These are phyloP conservation scores for Oscheius sp. DNA, from an alignment of 2,888 invertebrate species.

Conservation along the genomic window DNA sequence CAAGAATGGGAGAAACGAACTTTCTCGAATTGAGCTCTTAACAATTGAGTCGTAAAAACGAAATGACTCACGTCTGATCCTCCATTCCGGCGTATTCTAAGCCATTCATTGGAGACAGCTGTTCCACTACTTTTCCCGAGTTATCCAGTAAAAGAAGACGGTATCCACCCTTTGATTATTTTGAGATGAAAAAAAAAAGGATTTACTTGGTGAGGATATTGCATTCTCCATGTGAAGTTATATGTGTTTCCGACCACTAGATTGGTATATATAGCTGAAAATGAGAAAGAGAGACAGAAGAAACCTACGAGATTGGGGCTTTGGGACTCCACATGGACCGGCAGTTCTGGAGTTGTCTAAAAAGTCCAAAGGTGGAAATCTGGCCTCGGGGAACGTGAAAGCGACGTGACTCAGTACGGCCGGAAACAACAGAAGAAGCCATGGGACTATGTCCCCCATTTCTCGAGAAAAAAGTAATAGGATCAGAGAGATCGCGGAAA, in stretches of 20 bases:
- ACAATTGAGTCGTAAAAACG: background rate
- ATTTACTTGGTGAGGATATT: slow-evolving; percentile 48
- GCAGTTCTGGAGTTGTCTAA: slow-evolving; percentile 61
- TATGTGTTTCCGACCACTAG: slow-evolving; percentile 43
- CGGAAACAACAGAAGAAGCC: background rate
- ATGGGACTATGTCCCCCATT: background rate
- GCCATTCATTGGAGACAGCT: slow-evolving; percentile 45
- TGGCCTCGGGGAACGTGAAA: slow-evolving; percentile 61
- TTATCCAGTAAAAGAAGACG: slow-evolving; percentile 53
- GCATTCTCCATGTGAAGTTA: slow-evolving; percentile 49
- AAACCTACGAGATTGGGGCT: slow-evolving; percentile 45
- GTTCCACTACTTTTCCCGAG: slow-evolving; percentile 50
- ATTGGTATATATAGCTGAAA: slow-evolving; percentile 51
- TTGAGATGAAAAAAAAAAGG: background rate
- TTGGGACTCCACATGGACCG: slow-evolving; percentile 65
- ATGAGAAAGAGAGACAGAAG: slow-evolving; percentile 4
- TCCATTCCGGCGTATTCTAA: slow-evolving; percentile 37
- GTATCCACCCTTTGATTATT: slow-evolving; percentile 63
- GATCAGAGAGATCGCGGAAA: too few species aligned
- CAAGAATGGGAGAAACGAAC: slow-evolving; percentile 49
- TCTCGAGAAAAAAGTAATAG: background rate
- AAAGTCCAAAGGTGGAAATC: slow-evolving; percentile 67
- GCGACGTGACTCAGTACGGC: slow-evolving; percentile 44
- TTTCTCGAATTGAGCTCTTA: slow-evolving; percentile 40
- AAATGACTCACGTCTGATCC: slow-evolving; percentile 35